A percentile compares a stretch with the other conserved stretches of the same genome.
Conservation (phyloP, 1,140 invertebrate species). For the Cheumatopsyche charites region DNA sequence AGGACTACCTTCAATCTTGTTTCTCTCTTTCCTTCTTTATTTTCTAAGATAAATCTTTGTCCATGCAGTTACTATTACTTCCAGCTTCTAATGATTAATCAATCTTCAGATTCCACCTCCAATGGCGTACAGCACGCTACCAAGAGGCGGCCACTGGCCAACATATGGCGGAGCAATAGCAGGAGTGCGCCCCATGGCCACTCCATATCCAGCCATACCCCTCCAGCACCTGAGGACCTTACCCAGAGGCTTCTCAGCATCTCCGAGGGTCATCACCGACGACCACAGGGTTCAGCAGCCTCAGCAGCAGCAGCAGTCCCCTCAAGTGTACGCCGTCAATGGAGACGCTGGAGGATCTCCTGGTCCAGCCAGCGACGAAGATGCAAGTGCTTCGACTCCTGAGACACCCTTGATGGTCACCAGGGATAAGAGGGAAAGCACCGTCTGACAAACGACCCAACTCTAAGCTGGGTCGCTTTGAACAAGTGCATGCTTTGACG, state of each 20-base stretch:
- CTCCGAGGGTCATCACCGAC: constrained; percentile 46
- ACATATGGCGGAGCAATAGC: constrained; percentile 52
- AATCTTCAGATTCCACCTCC: constrained; percentile 51
- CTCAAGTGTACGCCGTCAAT: constrained; percentile 28
- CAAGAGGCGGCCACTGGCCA: constrained; percentile 57
- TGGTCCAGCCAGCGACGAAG: constrained; percentile 45
- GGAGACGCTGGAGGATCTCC: constrained; percentile 41
- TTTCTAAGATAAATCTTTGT: too few relatives aligned
- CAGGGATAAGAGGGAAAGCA: constrained; percentile 47
- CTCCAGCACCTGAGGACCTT: constrained; percentile 53
- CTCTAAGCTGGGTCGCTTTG: constrained; percentile 32
- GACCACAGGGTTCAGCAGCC: constrained; percentile 32
- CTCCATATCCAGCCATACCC: constrained; percentile 57
- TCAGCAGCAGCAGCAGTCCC: constrained; percentile 17
- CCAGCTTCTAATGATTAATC: too few relatives aligned
- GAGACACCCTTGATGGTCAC: constrained; percentile 45
- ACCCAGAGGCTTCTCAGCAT: constrained; percentile 41
- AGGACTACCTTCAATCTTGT: too few relatives aligned
- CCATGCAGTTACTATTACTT: too few relatives aligned
- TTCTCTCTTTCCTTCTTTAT: too few relatives aligned
- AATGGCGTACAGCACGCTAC: constrained; percentile 58
- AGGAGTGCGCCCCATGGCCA: constrained; percentile 50
- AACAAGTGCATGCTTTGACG: too few relatives aligned
- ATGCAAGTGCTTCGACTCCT: constrained; percentile 39
- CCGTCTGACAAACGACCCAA: constrained; percentile 48